Evolutionary conservation across 2,113 vertebrate species (phyloP).

Genomic region (Ivindomyrus marchei): DNA sequence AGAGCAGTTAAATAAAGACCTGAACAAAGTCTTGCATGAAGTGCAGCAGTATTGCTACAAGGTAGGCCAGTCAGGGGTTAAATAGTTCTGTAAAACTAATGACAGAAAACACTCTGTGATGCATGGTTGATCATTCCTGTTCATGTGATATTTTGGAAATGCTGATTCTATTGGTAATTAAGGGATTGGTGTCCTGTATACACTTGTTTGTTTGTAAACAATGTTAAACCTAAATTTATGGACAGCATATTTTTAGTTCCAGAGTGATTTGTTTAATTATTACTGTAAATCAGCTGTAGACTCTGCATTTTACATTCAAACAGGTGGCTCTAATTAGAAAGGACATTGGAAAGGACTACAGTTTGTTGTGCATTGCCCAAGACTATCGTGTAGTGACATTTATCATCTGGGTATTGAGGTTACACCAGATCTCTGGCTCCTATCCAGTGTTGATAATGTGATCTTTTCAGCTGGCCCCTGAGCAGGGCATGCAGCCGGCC

Average conservation of each 20-base stretch:
- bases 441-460: background rate
- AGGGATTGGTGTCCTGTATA: background rate
- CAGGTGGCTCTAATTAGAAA: background rate
- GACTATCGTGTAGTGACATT: background rate
- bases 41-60: constrained; percentile 94
- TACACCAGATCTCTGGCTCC: background rate
- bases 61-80: constrained; percentile 55
- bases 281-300: background rate
- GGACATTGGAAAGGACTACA: background rate
- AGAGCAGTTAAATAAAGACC: constrained; percentile 93
- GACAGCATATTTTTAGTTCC: background rate
- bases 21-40: constrained; percentile 94
- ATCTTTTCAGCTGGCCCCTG: constrained; percentile 77
- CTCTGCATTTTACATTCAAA: background rate
- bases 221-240: background rate
- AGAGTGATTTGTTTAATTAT: background rate
- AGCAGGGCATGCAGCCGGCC: constrained; percentile 86
- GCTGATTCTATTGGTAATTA: background rate
- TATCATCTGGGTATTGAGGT: background rate
- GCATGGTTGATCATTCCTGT: background rate
- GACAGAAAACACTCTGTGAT: background rate
- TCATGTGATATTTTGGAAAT: background rate
- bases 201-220: background rate
- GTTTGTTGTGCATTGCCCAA: background rate
- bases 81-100: background rate